Conservation (phyloP, 2,797 vertebrate species). For the Sciurus carolinensis region DNA sequence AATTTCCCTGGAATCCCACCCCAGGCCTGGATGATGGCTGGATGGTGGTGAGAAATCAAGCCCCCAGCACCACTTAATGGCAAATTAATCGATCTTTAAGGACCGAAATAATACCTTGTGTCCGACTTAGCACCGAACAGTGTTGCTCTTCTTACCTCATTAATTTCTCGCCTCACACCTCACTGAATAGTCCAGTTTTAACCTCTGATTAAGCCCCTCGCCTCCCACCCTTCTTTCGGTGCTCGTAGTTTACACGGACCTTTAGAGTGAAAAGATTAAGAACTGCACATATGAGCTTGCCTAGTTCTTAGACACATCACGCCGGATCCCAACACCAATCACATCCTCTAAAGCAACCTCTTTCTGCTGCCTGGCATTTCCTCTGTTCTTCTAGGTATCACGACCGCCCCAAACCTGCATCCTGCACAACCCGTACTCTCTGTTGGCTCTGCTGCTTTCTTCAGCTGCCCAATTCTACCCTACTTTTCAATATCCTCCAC, state of each 20-base stretch:
- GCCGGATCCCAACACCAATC: not conserved
- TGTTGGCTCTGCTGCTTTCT: not conserved
- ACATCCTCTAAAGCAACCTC: not conserved
- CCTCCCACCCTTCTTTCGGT: not conserved
- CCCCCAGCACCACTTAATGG: conserved; percentile 4
- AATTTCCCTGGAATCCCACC: not conserved
- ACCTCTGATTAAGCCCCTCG: conserved; percentile 1
- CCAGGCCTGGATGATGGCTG: not conserved
- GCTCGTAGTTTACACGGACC: not conserved
- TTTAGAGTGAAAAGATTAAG: conserved; percentile 21
- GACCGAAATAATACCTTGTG: not conserved
- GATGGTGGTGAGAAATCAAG: not conserved
- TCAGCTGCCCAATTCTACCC: not conserved
- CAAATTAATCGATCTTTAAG: conserved; percentile 7
- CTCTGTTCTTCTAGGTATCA: not conserved
- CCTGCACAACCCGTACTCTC: not conserved
- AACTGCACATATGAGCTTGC: not conserved
- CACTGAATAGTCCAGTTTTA: not conserved
- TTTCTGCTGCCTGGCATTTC: not conserved
- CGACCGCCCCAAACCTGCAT: too few species aligned
- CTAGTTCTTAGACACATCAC: not conserved
- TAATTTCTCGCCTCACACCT: conserved; percentile 48
- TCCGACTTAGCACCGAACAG: not conserved
- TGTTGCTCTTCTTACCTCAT: conserved; percentile 25
- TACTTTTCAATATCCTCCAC: not conserved